Base-by-base conservation (phyloP, 92 coral and sea anemone genomes). In the Porites lobata region DNA sequence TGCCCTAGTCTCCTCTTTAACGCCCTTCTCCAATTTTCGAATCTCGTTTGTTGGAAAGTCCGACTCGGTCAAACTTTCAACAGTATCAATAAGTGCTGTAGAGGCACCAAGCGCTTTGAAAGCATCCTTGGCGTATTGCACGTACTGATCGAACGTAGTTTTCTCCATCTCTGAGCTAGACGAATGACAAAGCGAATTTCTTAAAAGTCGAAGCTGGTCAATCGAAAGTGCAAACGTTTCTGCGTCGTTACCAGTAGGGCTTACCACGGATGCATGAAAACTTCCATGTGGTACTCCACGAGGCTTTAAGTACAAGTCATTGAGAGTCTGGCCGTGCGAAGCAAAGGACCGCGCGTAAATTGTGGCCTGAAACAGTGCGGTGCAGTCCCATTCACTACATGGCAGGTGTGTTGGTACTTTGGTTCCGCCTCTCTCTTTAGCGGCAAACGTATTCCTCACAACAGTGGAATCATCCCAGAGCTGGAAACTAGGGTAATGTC, bases 401-500 rank as follows among this genome's bases (percentile, higher is more conserved):
- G 91, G 74, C 4, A 9, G 21, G 76, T 81, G 65, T 22, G 65
- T 81, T 9, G 76, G 81, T 4, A 68, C 80, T 7, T 58, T 82
- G 53, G 56, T 18, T 5, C 0, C 24, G 5, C 63, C 64, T 62
- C 76, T 59, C 67, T 87, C 91, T 7, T n/a, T 75, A 8, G 65
- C 32, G 18, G 64, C 24, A 50, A 87, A 80, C 78, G 71, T 50
- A 12, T 83, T 82, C 3, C 94, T 85, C 9, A 91, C 94, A 8
- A 32, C 75, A 24, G 58, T 10, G 11, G 94, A 91, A 77, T 87
- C 94, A 77, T 91, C 94, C 94, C 94, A 91, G 2, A 54, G 57
- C 57, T 86, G 81, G 65, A 69, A 79, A n/a, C 91, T 85, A 7
- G 88, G 88, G 20, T 1, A 64, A 12, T 51, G 22, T 22, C 64